Evolutionary conservation across 2,797 vertebrate species (phyloP).

Genomic region (Urocyon cinereoargenteus): DNA sequence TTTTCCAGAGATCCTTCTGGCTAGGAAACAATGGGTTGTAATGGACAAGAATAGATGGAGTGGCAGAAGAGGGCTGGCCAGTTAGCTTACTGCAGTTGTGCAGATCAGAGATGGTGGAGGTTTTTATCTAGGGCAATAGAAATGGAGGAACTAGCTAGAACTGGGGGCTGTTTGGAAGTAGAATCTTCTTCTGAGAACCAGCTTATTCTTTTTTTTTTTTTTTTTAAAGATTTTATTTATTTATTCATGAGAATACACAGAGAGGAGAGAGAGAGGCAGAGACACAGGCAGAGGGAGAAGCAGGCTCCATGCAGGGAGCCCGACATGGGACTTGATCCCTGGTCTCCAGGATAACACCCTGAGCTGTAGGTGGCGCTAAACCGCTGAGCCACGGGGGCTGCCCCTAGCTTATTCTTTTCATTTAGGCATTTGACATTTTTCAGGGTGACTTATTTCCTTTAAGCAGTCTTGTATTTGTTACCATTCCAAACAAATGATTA

Average conservation of each 20-base stretch:
- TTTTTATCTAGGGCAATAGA: neutral
- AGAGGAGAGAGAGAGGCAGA: too few relatives aligned
- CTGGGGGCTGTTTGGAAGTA: neutral
- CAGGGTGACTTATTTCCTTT: neutral
- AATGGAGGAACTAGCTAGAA: neutral
- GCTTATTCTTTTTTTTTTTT: neutral
- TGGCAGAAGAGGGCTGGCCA: too few relatives aligned
- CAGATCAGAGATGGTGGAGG: neutral
- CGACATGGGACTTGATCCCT: too few relatives aligned
- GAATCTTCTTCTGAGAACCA: neutral
- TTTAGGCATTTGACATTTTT: neutral
- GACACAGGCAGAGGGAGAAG: too few relatives aligned
- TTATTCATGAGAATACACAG: too few relatives aligned
- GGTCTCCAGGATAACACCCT: too few relatives aligned
- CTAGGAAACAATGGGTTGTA: neutral
- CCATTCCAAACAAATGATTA: neutral
- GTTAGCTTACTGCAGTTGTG: accelerated
- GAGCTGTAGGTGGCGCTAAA: too few relatives aligned
- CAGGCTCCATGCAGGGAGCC: too few relatives aligned
- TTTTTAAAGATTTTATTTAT: too few relatives aligned
- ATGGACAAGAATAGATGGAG: neutral
- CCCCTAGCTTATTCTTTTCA: neutral
- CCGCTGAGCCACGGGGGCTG: too few relatives aligned
- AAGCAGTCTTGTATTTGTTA: neutral
- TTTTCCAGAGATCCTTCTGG: neutral